Evolutionary conservation across 2,888 invertebrate species (phyloP).

Genomic region (Acleris sparsana): DNA sequence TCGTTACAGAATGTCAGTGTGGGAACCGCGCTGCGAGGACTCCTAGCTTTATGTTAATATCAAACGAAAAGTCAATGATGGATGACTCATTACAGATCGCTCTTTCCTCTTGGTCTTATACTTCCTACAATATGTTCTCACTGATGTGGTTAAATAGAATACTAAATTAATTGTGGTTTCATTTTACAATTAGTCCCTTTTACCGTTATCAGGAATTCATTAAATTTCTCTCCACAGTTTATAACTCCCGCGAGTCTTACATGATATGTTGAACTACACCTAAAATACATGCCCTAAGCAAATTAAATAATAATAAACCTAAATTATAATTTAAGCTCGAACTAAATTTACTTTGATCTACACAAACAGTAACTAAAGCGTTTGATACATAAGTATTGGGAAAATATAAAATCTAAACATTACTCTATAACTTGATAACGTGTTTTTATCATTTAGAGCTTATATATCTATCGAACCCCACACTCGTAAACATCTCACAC

Average conservation of each 20-base stretch:
- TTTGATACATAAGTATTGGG: constrained; percentile 27
- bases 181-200: too few relatives aligned
- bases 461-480: not conserved
- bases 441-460: constrained; percentile 9
- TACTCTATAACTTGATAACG: not conserved
- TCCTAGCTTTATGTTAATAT: too few relatives aligned
- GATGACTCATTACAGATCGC: too few relatives aligned
- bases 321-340: constrained; percentile 36
- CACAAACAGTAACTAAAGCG: constrained; percentile 27
- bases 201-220: too few relatives aligned
- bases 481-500: not conserved
- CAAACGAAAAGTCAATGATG: too few relatives aligned
- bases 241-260: not conserved
- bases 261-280: constrained; percentile 33
- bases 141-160: too few relatives aligned
- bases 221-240: not conserved
- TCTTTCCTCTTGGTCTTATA: too few relatives aligned
- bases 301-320: constrained; percentile 36
- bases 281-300: constrained; percentile 25
- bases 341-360: constrained; percentile 35
- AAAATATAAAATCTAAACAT: constrained; percentile 19
- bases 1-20: too few relatives aligned
- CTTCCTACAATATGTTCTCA: too few relatives aligned
- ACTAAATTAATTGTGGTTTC: too few relatives aligned
- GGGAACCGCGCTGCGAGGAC: too few relatives aligned